These are phyloP conservation scores for Drepana falcataria DNA, from an alignment of 2,888 invertebrate genomes.

Conservation along the genomic window DNA sequence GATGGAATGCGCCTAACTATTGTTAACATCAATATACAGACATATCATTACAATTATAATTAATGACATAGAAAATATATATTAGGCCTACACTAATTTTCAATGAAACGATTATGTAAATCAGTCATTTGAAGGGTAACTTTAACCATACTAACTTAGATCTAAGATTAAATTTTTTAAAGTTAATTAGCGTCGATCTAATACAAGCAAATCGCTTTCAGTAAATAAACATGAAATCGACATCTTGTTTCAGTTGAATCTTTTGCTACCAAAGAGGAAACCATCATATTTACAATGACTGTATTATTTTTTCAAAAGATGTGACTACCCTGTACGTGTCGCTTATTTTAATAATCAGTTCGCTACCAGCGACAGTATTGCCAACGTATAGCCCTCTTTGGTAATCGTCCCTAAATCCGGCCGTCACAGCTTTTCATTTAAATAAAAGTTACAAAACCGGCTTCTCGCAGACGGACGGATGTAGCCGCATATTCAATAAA, in stretches of 20 bases:
- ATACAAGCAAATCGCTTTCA: neutral
- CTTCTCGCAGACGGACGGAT: slow-evolving; percentile 52
- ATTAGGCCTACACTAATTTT: slow-evolving; percentile 42
- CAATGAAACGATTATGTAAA: slow-evolving; percentile 61
- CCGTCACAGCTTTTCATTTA: slow-evolving; percentile 15
- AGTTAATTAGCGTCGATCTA: neutral
- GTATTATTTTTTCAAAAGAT: too few species aligned
- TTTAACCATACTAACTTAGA: slow-evolving; percentile 21
- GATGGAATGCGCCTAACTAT: slow-evolving; percentile 2
- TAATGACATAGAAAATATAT: slow-evolving; percentile 41
- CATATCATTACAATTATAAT: slow-evolving; percentile 18
- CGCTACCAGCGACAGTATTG: too few species aligned
- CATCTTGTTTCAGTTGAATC: too few species aligned
- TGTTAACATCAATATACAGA: slow-evolving; percentile 10
- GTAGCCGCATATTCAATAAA: slow-evolving; percentile 35
- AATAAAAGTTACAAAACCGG: slow-evolving; percentile 35
- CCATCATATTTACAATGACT: too few species aligned
- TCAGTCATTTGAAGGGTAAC: slow-evolving; percentile 64
- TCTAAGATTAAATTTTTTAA: slow-evolving; percentile 5
- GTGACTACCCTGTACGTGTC: too few species aligned
- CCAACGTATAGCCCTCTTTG: too few species aligned
- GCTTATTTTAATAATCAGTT: too few species aligned
- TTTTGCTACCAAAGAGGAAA: too few species aligned
- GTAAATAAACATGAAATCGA: neutral
- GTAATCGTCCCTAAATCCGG: slow-evolving; percentile 5